Conservation (phyloP, 2,888 invertebrate genomes). For the Tachina grossa region DNA sequence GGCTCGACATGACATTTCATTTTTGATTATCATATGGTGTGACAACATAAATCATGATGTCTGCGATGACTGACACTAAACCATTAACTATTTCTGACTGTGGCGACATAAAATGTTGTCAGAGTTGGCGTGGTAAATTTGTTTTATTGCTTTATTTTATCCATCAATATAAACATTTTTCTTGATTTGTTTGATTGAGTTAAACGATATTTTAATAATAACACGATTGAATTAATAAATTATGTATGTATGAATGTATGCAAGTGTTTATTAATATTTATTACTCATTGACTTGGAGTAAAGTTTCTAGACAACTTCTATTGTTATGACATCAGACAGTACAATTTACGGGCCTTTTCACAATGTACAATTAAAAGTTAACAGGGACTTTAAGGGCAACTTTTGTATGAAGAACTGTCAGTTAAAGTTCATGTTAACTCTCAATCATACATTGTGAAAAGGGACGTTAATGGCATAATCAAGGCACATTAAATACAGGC, state of each 20-base stretch:
- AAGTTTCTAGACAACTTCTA: not conserved
- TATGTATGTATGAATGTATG: not conserved
- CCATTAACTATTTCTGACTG: constrained; percentile 26
- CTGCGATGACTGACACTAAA: constrained; percentile 22
- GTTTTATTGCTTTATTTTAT: not conserved
- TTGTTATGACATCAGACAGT: not conserved
- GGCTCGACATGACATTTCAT: constrained; percentile 24
- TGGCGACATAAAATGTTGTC: constrained; percentile 6
- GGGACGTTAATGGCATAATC: no score
- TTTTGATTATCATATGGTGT: constrained; percentile 13
- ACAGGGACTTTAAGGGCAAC: no score
- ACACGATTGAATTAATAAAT: constrained; percentile 16
- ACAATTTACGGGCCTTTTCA: no score
- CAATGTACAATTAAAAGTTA: no score
- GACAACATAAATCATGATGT: constrained; percentile 12
- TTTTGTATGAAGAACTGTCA: no score
- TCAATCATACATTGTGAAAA: no score
- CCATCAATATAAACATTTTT: not conserved
- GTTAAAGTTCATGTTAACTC: no score
- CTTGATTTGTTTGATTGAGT: constrained; percentile 38
- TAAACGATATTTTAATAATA: constrained; percentile 35
- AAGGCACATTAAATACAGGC: no score
- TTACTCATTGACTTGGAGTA: not conserved
- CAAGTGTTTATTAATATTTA: not conserved
- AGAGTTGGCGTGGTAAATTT: not conserved